Evolutionary conservation across 2,113 vertebrate genomes (phyloP).

Genomic region (Aramus guarauna): DNA sequence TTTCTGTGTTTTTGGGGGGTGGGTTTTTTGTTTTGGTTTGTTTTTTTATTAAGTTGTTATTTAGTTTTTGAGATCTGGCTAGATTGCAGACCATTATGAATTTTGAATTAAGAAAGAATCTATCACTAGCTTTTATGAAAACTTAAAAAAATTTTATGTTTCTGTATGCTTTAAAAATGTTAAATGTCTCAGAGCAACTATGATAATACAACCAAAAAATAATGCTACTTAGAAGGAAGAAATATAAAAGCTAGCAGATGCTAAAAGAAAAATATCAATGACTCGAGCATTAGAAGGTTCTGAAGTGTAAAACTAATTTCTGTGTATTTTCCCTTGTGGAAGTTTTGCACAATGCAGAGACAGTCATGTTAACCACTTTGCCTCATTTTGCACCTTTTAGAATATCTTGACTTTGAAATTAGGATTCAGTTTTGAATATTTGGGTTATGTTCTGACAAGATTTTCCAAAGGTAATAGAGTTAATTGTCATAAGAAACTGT

Average conservation of each 20-base stretch:
- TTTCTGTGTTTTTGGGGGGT: neutral
- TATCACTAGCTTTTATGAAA: neutral
- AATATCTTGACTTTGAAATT: neutral
- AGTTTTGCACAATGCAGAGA: neutral
- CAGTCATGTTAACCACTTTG: neutral
- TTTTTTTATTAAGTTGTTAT: neutral
- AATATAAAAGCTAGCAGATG: neutral
- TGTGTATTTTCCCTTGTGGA: neutral
- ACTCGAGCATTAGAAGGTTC: neutral
- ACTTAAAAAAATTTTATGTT: neutral
- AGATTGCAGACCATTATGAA: neutral
- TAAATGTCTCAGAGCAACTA: neutral
- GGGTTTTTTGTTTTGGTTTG: neutral
- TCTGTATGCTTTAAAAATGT: neutral
- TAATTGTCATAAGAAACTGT: neutral
- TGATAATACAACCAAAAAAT: neutral
- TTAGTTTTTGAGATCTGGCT: neutral
- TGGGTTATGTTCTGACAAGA: neutral
- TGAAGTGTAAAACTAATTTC: neutral
- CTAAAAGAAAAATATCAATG: neutral
- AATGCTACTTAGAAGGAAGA: neutral
- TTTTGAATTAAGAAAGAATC: neutral
- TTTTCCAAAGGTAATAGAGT: neutral
- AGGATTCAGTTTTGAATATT: neutral
- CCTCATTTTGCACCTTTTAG: neutral